These are phyloP conservation scores for Suncus etruscus DNA, from an alignment of 2,113 vertebrate genomes.

Conservation along the genomic window DNA sequence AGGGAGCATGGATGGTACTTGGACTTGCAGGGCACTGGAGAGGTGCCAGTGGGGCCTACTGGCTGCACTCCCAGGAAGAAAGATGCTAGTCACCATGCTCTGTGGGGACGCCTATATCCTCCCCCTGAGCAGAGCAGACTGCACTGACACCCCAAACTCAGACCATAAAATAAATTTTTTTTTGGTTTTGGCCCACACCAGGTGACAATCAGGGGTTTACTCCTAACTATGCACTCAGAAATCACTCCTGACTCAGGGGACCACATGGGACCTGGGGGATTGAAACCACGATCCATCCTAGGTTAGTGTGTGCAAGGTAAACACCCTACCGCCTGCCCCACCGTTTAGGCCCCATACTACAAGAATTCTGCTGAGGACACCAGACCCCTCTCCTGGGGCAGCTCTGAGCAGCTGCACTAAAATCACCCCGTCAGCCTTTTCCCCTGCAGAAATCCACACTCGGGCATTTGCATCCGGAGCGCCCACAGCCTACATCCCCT, in stretches of 20 bases:
- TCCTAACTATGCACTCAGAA: too few species aligned
- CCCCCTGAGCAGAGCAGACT: background rate
- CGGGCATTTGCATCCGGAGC: conserved; percentile 4
- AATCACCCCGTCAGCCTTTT: background rate
- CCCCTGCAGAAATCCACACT: background rate
- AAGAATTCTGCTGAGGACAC: background rate
- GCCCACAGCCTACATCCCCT: background rate
- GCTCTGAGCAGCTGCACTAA: background rate
- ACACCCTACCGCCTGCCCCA: too few species aligned
- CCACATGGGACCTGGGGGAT: too few species aligned
- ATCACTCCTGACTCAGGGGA: too few species aligned
- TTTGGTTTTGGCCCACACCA: too few species aligned
- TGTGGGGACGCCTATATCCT: background rate
- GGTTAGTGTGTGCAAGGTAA: too few species aligned
- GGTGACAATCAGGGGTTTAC: too few species aligned
- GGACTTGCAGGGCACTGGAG: background rate
- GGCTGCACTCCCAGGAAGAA: too few species aligned
- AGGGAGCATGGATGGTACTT: background rate
- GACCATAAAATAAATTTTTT: too few species aligned
- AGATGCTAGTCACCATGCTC: background rate
- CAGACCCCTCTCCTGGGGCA: background rate
- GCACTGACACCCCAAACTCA: background rate
- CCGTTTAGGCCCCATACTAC: too few species aligned
- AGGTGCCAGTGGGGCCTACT: too few species aligned
- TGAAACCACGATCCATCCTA: too few species aligned